These are phyloP conservation scores for Himalopsyche anomala DNA, from an alignment of 2,888 invertebrate genomes.

Conservation along the genomic window DNA sequence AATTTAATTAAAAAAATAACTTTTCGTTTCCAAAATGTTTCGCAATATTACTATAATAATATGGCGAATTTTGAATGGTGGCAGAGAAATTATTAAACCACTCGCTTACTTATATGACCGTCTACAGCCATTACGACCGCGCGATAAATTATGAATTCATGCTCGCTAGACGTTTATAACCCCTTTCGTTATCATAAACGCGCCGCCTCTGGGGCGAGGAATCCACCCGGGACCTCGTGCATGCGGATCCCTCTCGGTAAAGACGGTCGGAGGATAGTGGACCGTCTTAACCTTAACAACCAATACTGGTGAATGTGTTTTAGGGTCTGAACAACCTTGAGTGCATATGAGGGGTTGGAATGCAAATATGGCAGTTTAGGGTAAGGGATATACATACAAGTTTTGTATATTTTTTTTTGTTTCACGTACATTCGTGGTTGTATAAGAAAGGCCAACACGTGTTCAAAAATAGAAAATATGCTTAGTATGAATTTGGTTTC, in stretches of 20 bases:
- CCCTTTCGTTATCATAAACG: slow-evolving; percentile 65
- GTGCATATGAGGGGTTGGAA: slow-evolving; percentile 28
- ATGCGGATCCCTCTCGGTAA: slow-evolving; percentile 12
- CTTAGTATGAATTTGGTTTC: no score
- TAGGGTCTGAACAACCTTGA: slow-evolving; percentile 19
- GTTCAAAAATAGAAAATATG: no score
- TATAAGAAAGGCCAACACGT: no score
- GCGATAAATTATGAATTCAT: slow-evolving; percentile 65
- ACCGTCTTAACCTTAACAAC: slow-evolving; percentile 41
- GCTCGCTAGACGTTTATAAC: slow-evolving; percentile 64
- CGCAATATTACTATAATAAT: slow-evolving; percentile 49
- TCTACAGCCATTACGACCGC: slow-evolving; percentile 60
- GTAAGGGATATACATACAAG: background rate
- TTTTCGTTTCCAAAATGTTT: no score
- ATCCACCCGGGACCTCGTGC: slow-evolving; percentile 47
- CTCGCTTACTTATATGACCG: slow-evolving; percentile 56
- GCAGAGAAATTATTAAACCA: slow-evolving; percentile 64
- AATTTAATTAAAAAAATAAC: no score
- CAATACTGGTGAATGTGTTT: slow-evolving; percentile 19
- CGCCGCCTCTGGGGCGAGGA: slow-evolving; percentile 55
- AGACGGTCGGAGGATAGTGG: slow-evolving; percentile 15
- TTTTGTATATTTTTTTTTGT: background rate
- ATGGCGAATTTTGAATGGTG: slow-evolving; percentile 64
- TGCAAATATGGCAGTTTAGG: slow-evolving; percentile 23
- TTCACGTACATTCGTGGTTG: background rate